phyloP scores from a whole-genome alignment of 2,113 vertebrate species.

The Melanerpes formicivorus region DNA sequence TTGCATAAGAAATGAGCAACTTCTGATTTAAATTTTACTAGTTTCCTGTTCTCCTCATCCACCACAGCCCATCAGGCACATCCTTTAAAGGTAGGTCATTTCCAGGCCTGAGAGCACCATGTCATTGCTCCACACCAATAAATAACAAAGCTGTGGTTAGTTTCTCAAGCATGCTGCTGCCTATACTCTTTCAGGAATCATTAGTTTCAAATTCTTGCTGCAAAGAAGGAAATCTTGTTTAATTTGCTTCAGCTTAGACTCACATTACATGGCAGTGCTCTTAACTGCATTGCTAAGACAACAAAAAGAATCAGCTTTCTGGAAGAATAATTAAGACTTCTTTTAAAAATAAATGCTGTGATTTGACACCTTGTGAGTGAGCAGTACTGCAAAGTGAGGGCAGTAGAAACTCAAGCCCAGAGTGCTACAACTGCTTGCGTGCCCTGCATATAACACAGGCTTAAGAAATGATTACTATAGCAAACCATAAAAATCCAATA shows the following conservation, averaged over 20 bases:
- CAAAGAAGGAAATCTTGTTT: neutral
- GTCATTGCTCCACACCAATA: neutral
- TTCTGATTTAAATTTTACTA: neutral
- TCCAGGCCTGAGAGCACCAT: neutral
- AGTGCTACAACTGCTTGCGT: neutral
- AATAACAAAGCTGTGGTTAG: neutral
- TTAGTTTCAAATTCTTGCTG: too few relatives aligned
- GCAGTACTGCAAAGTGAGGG: neutral
- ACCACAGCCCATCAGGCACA: neutral
- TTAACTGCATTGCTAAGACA: neutral
- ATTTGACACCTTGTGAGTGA: neutral
- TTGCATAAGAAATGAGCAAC: neutral
- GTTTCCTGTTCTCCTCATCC: neutral
- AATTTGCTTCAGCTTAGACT: neutral
- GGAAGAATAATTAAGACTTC: neutral
- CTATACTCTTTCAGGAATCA: neutral
- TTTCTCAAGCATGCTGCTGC: neutral
- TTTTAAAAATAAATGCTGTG: neutral
- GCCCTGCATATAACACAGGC: neutral
- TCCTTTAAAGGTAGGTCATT: neutral
- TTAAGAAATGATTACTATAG: neutral
- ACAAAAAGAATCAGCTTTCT: neutral
- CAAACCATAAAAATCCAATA: constrained; percentile 32
- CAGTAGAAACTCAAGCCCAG: neutral
- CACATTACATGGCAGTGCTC: neutral